These are phyloP conservation scores for Bugulina stolonifera DNA, from an alignment of 2,888 invertebrate species.

Conservation along the genomic window DNA sequence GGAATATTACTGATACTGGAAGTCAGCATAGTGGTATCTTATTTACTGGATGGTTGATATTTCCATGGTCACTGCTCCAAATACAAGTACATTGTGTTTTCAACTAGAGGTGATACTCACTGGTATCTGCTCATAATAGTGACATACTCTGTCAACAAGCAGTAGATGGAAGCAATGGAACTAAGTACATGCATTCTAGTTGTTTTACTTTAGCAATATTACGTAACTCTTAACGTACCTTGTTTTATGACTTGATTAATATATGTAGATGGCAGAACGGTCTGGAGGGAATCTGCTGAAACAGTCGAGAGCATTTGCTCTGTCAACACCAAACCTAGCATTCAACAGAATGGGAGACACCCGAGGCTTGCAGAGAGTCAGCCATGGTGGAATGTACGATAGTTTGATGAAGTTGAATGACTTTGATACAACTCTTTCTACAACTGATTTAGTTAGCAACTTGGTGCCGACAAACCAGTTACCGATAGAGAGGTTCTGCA, in stretches of 20 bases:
- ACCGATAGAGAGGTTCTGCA: background rate
- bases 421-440: conserved; percentile 1
- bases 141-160: no score
- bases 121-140: no score
- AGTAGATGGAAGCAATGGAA: no score
- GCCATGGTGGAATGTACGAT: background rate
- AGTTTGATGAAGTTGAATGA: conserved; percentile 25
- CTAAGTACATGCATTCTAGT: no score
- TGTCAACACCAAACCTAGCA: conserved; percentile 4
- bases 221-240: no score
- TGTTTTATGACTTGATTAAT: background rate
- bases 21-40: no score
- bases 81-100: no score
- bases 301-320: background rate
- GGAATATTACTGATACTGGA: no score
- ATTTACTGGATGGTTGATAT: no score
- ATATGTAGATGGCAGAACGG: background rate
- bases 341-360: background rate
- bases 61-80: no score
- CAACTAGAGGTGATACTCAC: no score
- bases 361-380: background rate
- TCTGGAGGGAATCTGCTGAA: background rate
- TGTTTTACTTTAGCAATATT: no score
- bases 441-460: conserved; percentile 1
- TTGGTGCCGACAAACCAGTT: conserved; percentile 24